Evolutionary conservation across 2,113 vertebrate species (phyloP).

Genomic region (Hemiprocne comata): DNA sequence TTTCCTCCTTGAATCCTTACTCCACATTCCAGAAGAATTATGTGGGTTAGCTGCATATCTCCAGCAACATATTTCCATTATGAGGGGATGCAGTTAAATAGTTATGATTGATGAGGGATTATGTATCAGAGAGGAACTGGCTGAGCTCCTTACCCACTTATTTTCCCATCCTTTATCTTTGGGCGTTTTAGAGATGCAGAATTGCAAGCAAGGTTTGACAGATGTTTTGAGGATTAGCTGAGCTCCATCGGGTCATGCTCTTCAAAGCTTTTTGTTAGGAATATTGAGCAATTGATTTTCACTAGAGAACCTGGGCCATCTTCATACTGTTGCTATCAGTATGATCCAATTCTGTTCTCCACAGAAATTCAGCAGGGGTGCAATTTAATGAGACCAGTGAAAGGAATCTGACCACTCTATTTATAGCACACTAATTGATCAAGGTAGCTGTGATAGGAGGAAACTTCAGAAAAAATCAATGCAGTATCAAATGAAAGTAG

Average conservation of each 20-base stretch:
- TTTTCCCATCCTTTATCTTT: neutral
- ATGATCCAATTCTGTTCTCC: neutral
- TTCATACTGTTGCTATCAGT: neutral
- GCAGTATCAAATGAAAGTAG: constrained; percentile 55
- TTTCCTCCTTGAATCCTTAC: neutral
- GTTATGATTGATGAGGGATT: neutral
- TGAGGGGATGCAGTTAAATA: neutral
- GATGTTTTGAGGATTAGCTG: neutral
- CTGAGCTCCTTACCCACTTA: neutral
- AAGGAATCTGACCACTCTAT: constrained; percentile 34
- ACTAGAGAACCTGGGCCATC: neutral
- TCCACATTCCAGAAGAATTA: neutral
- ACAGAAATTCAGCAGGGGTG: constrained; percentile 49
- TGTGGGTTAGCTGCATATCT: neutral
- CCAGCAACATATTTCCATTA: neutral
- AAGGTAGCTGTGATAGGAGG: constrained; percentile 42
- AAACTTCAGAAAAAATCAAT: constrained; percentile 68
- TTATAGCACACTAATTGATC: constrained; percentile 72
- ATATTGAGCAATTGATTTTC: constrained; percentile 54
- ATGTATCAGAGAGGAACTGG: neutral
- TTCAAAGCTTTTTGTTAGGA: constrained; percentile 28
- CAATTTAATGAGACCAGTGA: constrained; percentile 48
- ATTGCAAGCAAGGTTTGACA: neutral
- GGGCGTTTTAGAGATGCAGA: neutral
- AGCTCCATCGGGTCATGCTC: neutral